These are phyloP conservation scores for Zosterops pallidus DNA, from an alignment of 2,113 vertebrate genomes.

Conservation along the genomic window DNA sequence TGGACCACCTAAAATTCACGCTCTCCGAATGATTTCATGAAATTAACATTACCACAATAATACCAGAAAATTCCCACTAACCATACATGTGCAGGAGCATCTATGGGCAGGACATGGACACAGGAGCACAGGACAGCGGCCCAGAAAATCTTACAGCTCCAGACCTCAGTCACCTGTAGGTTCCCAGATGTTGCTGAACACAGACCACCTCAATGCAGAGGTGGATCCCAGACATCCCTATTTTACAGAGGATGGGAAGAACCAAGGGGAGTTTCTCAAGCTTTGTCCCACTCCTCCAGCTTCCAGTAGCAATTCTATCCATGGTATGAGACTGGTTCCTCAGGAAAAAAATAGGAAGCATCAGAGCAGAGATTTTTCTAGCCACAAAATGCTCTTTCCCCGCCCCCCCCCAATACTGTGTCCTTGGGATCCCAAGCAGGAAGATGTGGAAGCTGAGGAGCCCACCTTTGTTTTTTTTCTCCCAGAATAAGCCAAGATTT, in stretches of 20 bases:
- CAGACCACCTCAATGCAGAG: not conserved
- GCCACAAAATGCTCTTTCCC: accelerated
- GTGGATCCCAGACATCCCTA: not conserved
- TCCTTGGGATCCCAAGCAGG: not conserved
- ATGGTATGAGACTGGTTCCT: not conserved
- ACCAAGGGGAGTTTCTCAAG: not conserved
- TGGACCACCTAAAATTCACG: not conserved
- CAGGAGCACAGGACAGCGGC: not conserved
- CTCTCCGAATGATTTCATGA: no score
- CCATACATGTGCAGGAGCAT: accelerated
- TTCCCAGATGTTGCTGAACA: not conserved
- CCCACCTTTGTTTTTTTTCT: not conserved
- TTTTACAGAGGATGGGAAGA: not conserved
- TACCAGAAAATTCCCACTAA: not conserved
- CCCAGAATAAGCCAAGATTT: not conserved
- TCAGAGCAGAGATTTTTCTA: not conserved
- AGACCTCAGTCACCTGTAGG: not conserved
- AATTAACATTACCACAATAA: not conserved
- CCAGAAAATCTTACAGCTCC: not conserved
- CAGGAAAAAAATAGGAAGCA: not conserved
- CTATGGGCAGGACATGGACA: not conserved
- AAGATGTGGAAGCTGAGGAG: not conserved
- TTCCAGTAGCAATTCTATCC: not conserved
- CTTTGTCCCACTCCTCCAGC: not conserved
- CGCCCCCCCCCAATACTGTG: accelerated